These are phyloP conservation scores for Chionomys nivalis DNA, from an alignment of 2,113 vertebrate species.

Conservation along the genomic window DNA sequence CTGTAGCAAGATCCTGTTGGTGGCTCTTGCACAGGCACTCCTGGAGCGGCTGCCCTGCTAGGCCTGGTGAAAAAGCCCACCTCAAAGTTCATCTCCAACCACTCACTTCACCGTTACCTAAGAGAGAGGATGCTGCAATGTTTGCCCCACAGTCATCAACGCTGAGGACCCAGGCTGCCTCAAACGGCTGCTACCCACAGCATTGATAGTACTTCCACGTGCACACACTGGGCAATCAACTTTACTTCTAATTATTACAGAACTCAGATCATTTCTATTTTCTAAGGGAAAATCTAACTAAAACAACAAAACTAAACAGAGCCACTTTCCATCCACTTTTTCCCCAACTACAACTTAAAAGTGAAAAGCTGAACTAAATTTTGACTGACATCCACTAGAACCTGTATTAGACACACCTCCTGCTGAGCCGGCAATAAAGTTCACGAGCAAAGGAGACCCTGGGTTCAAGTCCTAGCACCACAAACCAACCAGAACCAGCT, in stretches of 20 bases:
- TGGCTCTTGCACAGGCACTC: neutral
- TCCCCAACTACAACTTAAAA: neutral
- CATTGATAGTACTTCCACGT: neutral
- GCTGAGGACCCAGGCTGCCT: neutral
- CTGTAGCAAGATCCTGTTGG: neutral
- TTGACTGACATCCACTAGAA: neutral
- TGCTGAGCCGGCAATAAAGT: neutral
- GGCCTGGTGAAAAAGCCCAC: neutral
- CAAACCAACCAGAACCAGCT: neutral
- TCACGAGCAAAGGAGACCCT: neutral
- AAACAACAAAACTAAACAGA: neutral
- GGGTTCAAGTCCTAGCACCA: neutral
- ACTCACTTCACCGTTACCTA: neutral
- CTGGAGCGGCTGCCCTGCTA: neutral
- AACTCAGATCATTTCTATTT: neutral
- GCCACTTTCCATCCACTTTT: neutral
- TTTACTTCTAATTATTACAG: neutral
- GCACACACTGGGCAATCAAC: neutral
- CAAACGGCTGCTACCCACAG: neutral
- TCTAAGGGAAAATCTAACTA: neutral
- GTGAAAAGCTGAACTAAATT: neutral
- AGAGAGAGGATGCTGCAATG: neutral
- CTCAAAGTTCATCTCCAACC: neutral
- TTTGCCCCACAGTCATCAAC: neutral
- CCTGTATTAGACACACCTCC: neutral